Evolutionary conservation across 1,140 invertebrate species (phyloP).

Genomic region (Heliconius himera): DNA sequence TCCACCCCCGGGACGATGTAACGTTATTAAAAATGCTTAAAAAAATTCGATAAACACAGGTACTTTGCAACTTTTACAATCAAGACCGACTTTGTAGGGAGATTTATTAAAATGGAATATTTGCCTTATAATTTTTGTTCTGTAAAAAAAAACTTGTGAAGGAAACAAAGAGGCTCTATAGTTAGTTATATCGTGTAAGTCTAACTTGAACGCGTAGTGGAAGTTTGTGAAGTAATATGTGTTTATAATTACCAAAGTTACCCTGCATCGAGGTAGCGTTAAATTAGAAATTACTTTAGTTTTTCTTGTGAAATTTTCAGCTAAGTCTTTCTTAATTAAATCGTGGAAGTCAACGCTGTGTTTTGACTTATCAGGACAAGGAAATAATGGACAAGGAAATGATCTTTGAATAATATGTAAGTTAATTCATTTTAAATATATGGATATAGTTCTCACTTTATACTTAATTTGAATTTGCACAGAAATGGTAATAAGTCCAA

Average conservation of each 20-base stretch:
- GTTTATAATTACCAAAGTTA: slow-evolving; percentile 3
- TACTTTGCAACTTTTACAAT: slow-evolving; percentile 5
- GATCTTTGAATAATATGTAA: no score
- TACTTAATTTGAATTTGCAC: no score
- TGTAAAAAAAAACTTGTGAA: background rate
- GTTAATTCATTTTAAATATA: no score
- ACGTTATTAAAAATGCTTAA: background rate
- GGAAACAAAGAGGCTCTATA: background rate
- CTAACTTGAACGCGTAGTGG: background rate
- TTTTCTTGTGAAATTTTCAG: background rate
- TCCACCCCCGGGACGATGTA: background rate
- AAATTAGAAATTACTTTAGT: background rate
- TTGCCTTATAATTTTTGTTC: background rate
- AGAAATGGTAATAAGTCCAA: no score
- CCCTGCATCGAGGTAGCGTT: background rate
- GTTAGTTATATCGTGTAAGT: background rate
- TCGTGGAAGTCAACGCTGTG: background rate
- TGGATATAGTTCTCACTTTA: no score
- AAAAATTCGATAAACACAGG: background rate
- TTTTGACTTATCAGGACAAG: no score
- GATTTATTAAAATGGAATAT: background rate
- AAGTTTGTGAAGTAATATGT: background rate
- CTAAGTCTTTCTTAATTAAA: background rate
- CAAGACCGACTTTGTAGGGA: background rate
- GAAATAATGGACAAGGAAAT: no score